Base-by-base conservation (phyloP, 1,140 invertebrate genomes). In the Lepidurus arcticus region DNA sequence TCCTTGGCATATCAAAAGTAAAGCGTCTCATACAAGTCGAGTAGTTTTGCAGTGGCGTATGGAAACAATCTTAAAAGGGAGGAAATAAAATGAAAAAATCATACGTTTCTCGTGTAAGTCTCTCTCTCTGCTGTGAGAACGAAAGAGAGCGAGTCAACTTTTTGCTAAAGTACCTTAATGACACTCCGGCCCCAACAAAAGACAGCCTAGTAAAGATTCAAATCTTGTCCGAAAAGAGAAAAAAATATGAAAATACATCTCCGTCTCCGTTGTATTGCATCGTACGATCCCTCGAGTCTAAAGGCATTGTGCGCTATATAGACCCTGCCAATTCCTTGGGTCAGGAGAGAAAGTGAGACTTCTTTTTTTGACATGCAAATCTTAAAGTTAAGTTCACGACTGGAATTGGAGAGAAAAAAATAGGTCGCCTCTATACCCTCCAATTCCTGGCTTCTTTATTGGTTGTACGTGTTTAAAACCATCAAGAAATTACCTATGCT, bases 351-450 rank as follows among this genome's bases (percentile, higher is more conserved):
- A 65, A 65, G 53, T 65, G 53, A 21, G 53, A 65, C 53, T 13
- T 34, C 34, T 21, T 65, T 65, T 65, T 65, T 65, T 65, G 53
- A 65, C 53, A 65, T 65, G 53, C 53, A 65, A 65, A 65, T 65
- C 53, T 1, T n/a, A n/a, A n/a, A n/a, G 34, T 34, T 3, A 34
- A 34, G 34, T 34, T 34, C 34, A 34, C 34, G 34, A 34, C 4
- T 34, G 34, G 34, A 34, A 34, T 34, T 3, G 34, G 2, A 4
- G 4, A 34, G 4, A 34, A 34, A 34, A 34, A 34, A 34, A 3
- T 34, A 34, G 34, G 3, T 34, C 34, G 2, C 34, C 34, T 34
- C 34, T 3, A 34, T 4, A 4, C 26, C 26, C 26, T 26, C 34
- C 34, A 0, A 34, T 34, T 34, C 34, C 3, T 0, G 34, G 34